These are phyloP conservation scores for Chamaedrilus cognettii DNA, from an alignment of 2,888 invertebrate genomes.

Conservation along the genomic window DNA sequence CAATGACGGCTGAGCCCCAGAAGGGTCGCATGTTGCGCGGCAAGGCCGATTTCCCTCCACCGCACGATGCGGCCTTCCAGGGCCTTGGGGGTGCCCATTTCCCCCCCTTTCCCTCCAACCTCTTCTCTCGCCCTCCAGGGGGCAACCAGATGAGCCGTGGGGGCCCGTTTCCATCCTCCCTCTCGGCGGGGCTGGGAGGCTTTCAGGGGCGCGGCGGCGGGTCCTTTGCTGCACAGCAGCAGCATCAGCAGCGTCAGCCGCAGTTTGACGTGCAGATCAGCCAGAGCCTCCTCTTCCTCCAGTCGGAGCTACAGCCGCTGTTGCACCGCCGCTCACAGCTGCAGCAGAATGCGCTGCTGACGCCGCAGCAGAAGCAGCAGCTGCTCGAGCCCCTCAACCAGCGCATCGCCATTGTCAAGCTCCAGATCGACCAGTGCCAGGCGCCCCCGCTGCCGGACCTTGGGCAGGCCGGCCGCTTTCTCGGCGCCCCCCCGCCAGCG, in stretches of 20 bases:
- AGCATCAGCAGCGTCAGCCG: neutral
- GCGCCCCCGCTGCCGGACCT: neutral
- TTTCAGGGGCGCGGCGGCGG: neutral
- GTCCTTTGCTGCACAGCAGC: neutral
- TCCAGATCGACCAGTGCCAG: conserved; percentile 20
- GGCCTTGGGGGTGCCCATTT: no score
- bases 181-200: conserved; percentile 4
- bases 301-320: conserved; percentile 25
- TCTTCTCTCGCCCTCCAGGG: no score
- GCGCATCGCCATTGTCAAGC: conserved; percentile 20
- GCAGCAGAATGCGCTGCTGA: conserved; percentile 21
- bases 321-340: conserved; percentile 22
- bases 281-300: conserved; percentile 22
- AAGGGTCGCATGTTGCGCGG: conserved; percentile 24
- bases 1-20: conserved; percentile 4
- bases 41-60: conserved; percentile 10
- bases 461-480: neutral
- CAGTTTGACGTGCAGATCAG: neutral
- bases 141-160: no score
- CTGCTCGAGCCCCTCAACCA: conserved; percentile 19
- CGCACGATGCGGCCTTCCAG: neutral
- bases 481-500: neutral
- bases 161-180: neutral
- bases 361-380: conserved; percentile 20
- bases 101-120: no score